Base-by-base conservation (phyloP, 2,888 invertebrate species). In the Xestia c-nigrum region DNA sequence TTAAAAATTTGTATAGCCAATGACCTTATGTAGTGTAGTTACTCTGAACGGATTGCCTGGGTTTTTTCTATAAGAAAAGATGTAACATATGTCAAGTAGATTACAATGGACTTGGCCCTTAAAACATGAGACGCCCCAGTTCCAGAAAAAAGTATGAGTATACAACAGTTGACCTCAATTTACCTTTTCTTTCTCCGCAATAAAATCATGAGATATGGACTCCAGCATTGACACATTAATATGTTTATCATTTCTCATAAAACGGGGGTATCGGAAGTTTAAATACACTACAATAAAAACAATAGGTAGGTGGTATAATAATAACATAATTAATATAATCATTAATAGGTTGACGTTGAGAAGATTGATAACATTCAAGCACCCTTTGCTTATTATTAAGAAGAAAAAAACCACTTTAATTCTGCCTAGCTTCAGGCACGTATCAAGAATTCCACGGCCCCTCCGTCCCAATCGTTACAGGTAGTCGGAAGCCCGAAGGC, bases 191-290 rank as follows among this genome's bases (percentile, higher is more conserved):
- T 50, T 14, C 1, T 40, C 12, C 10, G 2, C 31, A 50, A 47
- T 57, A 31, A 38, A 68, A 40, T 5, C 59, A 68, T 40, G 14
- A 38, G 31, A 43, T n/a, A 24, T 21, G 68, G 61, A 70, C 50
- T 61, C 52, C 14, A 52, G 52, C 85, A 84, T 84, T 81, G 75
- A 71, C 85, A 84, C 19, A 81, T 84, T 71, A 71, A 55, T 64
- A 14, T 65, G 38, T 84, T 82, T 81, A 85, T 66, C 5, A 74
- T 68, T 52, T 68, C 85, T 52, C 16, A 61, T 84, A 16, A 72
- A 52, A 68, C 12, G 52, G 12, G 47, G 66, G 55, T 55, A 81
- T 81, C 85, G 69, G 61, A 74, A 84, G 67, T 71, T 72, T 80
- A 61, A 78, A 69, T 52, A 71, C 24, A 57, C 57, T 61, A 43